These are phyloP conservation scores for Ailuropoda melanoleuca DNA, from an alignment of 2,113 vertebrate species.

Conservation along the genomic window DNA sequence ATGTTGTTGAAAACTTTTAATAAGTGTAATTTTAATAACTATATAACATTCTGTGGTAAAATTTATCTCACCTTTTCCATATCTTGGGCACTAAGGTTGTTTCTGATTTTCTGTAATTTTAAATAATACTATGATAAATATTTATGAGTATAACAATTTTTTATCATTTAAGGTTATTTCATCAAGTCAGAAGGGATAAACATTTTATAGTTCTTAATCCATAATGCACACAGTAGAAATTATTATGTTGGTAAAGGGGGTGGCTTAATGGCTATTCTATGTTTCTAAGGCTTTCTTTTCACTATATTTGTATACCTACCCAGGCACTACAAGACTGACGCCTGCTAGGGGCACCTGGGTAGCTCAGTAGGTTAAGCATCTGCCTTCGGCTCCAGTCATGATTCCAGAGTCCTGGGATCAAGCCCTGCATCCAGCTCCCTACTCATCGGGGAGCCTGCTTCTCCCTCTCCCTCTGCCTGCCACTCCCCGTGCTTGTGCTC, in stretches of 20 bases:
- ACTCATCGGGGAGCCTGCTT: no score
- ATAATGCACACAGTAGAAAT: neutral
- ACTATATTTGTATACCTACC: neutral
- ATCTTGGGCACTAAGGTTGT: neutral
- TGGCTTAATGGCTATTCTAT: neutral
- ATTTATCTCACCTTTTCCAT: neutral
- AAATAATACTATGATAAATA: neutral
- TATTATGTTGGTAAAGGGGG: neutral
- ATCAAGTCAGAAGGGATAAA: neutral
- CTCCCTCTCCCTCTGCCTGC: no score
- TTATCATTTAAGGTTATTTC: constrained; percentile 8
- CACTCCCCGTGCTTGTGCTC: no score
- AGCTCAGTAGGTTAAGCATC: no score
- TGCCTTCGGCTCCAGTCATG: no score
- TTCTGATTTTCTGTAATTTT: constrained; percentile 1
- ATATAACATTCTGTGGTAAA: neutral
- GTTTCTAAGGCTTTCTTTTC: neutral
- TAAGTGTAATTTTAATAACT: constrained; percentile 10
- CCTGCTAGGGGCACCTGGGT: neutral
- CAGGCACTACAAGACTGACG: neutral
- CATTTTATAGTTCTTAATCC: neutral
- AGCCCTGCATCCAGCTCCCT: no score
- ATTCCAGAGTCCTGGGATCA: no score
- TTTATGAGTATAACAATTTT: neutral
- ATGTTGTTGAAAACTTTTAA: neutral